Evolutionary conservation across 2,888 invertebrate genomes (phyloP).

Genomic region (Sarcophaga carnaria): DNA sequence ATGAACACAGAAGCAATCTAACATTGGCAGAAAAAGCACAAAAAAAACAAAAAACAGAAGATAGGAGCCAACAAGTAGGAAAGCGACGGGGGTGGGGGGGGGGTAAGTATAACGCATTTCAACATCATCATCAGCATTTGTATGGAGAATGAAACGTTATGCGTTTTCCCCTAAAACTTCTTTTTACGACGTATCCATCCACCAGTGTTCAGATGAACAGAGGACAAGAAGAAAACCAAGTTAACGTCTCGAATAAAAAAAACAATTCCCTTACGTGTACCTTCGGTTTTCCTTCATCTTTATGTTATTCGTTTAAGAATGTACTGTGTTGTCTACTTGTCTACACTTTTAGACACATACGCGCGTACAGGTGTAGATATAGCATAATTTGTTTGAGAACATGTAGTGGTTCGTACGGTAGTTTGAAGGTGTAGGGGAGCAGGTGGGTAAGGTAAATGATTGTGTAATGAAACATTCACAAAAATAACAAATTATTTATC

Average conservation of each 20-base stretch:
- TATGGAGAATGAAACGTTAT: slow-evolving; percentile 21
- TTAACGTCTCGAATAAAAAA: slow-evolving; percentile 2
- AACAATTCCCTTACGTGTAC: slow-evolving; percentile 38
- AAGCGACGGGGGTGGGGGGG: background rate
- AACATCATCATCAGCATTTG: slow-evolving; percentile 48
- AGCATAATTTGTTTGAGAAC: slow-evolving; percentile 32
- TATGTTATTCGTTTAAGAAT: background rate
- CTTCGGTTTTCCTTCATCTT: slow-evolving; percentile 25
- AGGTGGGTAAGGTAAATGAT: background rate
- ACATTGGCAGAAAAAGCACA: background rate
- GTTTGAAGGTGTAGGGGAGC: too few relatives aligned
- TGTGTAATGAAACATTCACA: slow-evolving; percentile 39
- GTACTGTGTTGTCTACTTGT: background rate
- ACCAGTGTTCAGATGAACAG: too few relatives aligned
- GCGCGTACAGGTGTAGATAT: slow-evolving; percentile 22
- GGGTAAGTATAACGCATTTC: slow-evolving; percentile 3
- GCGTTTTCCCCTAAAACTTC: slow-evolving; percentile 9
- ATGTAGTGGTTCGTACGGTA: background rate
- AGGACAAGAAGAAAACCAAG: background rate
- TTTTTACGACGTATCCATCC: background rate
- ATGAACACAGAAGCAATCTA: slow-evolving; percentile 12
- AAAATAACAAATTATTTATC: slow-evolving; percentile 64
- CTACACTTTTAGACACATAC: background rate
- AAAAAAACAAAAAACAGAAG: slow-evolving; percentile 6
- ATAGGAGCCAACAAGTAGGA: background rate